These are phyloP conservation scores for Platyscapa corneri DNA, from an alignment of 1,140 invertebrate genomes.

Conservation along the genomic window DNA sequence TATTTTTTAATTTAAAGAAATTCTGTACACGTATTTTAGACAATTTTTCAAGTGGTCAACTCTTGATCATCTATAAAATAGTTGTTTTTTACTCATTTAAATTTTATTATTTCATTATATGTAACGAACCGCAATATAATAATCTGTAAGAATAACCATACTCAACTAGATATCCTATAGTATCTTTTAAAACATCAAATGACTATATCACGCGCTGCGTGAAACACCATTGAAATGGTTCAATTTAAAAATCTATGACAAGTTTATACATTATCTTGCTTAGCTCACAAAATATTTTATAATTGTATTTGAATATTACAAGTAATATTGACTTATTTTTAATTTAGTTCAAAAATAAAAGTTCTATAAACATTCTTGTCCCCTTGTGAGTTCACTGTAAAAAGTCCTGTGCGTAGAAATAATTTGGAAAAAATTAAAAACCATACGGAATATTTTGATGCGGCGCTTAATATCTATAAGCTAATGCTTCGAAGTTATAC, in stretches of 20 bases:
- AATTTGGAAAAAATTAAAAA: not conserved
- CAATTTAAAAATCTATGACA: not conserved
- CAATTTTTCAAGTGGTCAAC: constrained; percentile 36
- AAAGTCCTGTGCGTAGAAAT: not conserved
- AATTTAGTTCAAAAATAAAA: constrained; percentile 25
- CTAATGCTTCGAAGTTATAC: not conserved
- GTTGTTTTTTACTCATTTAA: constrained; percentile 1
- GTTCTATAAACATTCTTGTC: not conserved
- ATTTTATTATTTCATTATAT: constrained; percentile 31
- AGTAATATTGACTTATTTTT: constrained; percentile 28
- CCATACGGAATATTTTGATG: too few species aligned
- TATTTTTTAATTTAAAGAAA: constrained; percentile 18
- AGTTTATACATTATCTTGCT: constrained; percentile 19
- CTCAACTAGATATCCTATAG: constrained; percentile 37
- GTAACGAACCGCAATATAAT: constrained; percentile 33
- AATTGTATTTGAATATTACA: constrained; percentile 4
- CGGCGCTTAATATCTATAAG: not conserved
- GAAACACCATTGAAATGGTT: constrained; percentile 21
- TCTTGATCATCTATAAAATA: constrained; percentile 29
- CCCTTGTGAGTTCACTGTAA: not conserved
- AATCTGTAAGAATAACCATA: constrained; percentile 22
- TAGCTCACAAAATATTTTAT: constrained; percentile 7
- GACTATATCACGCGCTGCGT: constrained; percentile 47
- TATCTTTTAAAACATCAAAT: constrained; percentile 36
- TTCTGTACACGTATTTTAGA: constrained; percentile 2